A percentile compares a stretch with the other conserved stretches of the same genome.
These are phyloP conservation scores for Nixonia krombeini DNA, from an alignment of 1,140 invertebrate genomes.

Conservation along the genomic window DNA sequence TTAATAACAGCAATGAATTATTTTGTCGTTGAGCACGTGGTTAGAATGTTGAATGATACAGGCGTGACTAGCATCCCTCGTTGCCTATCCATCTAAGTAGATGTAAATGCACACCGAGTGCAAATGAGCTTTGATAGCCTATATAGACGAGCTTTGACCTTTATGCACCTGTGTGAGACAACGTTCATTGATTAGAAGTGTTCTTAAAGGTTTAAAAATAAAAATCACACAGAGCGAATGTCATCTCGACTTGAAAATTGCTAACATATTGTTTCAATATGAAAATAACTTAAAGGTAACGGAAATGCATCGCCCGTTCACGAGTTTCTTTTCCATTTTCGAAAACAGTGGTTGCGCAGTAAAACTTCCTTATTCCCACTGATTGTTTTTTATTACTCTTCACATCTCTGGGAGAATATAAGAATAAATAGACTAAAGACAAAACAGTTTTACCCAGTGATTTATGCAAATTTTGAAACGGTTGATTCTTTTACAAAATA, in stretches of 20 bases:
- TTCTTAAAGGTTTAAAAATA: background rate
- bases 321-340: too few species aligned
- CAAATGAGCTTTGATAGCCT: conserved; percentile 23
- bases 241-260: background rate
- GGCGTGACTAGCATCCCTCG: conserved; percentile 35
- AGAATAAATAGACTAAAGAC: too few species aligned
- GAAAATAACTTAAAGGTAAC: too few species aligned
- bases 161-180: conserved; percentile 16
- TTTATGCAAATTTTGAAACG: too few species aligned
- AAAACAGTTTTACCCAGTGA: too few species aligned
- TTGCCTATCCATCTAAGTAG: conserved; percentile 4
- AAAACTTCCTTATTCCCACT: too few species aligned
- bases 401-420: too few species aligned
- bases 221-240: too few species aligned
- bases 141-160: conserved; percentile 19
- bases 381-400: too few species aligned
- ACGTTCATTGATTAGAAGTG: conserved; percentile 19
- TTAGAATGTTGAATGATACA: conserved; percentile 30
- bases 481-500: too few species aligned
- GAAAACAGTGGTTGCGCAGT: too few species aligned
- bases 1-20: conserved; percentile 32
- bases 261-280: background rate
- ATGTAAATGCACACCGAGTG: conserved; percentile 9
- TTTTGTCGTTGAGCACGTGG: conserved; percentile 36
- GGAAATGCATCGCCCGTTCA: too few species aligned